These are phyloP conservation scores for Rhyzopertha dominica DNA, from an alignment of 1,140 invertebrate genomes.

Conservation along the genomic window DNA sequence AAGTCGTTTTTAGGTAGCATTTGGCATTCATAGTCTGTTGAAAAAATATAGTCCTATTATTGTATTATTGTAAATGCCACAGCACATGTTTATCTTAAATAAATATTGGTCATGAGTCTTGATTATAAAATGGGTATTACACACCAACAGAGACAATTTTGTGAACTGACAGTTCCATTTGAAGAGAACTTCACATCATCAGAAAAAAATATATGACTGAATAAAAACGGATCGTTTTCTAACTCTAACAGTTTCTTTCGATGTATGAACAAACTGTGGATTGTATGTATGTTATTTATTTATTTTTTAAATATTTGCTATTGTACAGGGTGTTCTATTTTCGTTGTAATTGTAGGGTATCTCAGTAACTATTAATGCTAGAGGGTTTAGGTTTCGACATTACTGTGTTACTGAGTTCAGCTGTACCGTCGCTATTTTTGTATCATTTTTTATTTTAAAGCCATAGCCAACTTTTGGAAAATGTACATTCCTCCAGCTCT, in stretches of 20 bases:
- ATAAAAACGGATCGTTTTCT: constrained; percentile 13
- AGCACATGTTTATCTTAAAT: constrained; percentile 13
- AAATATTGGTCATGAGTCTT: constrained; percentile 16
- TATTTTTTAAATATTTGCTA: constrained; percentile 3
- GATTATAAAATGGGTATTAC: constrained; percentile 16
- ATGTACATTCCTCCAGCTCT: too few species aligned
- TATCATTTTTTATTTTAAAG: too few species aligned
- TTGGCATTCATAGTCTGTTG: too few species aligned
- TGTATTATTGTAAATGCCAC: constrained; percentile 11
- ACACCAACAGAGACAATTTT: constrained; percentile 19
- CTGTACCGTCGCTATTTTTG: too few species aligned
- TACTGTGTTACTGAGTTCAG: too few species aligned
- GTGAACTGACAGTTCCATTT: constrained; percentile 15
- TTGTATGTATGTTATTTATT: constrained; percentile 14
- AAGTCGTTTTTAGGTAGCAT: too few species aligned
- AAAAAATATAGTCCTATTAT: constrained; percentile 12
- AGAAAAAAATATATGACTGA: constrained; percentile 4
- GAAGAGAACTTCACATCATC: constrained; percentile 11
- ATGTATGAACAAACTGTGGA: constrained; percentile 13
- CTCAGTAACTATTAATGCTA: too few species aligned
- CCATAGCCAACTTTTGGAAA: too few species aligned
- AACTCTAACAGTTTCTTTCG: constrained; percentile 4
- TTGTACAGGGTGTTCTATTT: too few species aligned
- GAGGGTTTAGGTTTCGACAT: too few species aligned
- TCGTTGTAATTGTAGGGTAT: too few species aligned